Evolutionary conservation across 2,797 vertebrate genomes (phyloP).

Genomic region (Sebastiscus tertius): DNA sequence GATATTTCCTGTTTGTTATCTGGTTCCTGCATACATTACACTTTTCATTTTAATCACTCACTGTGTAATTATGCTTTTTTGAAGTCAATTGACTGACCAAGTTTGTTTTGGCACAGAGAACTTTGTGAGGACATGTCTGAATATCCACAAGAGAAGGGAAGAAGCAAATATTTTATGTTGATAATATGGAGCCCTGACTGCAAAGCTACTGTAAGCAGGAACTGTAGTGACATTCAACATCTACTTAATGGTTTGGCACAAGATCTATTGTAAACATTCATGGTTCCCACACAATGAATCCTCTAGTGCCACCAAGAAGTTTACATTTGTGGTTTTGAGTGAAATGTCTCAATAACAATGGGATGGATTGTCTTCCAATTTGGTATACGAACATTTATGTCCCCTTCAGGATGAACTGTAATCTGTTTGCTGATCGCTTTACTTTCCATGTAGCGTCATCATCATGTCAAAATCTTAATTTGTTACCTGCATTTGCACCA

Average conservation of each 20-base stretch:
- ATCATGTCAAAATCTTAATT: background rate
- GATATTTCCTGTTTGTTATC: conserved; percentile 49
- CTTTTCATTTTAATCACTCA: background rate
- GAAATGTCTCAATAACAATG: too few species aligned
- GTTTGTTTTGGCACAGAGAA: background rate
- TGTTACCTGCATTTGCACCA: background rate
- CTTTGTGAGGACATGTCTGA: background rate
- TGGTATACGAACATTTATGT: too few species aligned
- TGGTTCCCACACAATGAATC: background rate
- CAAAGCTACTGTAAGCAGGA: background rate
- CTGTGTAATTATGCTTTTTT: background rate
- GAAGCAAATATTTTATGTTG: background rate
- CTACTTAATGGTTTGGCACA: background rate
- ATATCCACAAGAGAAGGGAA: background rate
- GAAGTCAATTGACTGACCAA: background rate
- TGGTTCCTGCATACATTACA: conserved; percentile 20
- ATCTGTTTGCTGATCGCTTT: background rate
- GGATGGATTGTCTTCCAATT: too few species aligned
- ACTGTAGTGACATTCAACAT: background rate
- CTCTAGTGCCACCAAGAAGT: too few species aligned
- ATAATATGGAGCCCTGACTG: background rate
- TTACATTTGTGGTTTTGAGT: too few species aligned
- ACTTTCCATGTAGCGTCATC: background rate
- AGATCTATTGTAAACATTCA: background rate
- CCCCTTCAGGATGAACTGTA: background rate